Base-by-base conservation (phyloP, 2,888 invertebrate species). In the Tricholauxania praeusta region DNA sequence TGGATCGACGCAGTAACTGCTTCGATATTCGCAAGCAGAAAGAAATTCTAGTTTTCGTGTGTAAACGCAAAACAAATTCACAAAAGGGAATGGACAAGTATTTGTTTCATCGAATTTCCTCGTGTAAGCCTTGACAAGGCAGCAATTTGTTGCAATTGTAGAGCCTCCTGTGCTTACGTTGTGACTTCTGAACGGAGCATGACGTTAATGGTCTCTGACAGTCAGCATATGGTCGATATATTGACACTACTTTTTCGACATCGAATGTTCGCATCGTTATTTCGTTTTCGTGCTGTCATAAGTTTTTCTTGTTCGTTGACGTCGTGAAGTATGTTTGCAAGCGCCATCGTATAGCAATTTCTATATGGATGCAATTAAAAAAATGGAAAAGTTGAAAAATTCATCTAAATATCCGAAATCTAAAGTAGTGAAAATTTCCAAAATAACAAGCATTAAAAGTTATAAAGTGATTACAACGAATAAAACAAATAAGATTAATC, bases 261-360 rank as follows among this genome's bases (percentile, higher is more conserved):
- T 64, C 8, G 59, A 59, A 59, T 59, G 62, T 39, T 53, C 14
- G 19, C 17, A 19, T 39, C 39, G 39, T 1, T 28, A 32, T 39
- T 66, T 17, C 55, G 39, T 62, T 22, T 53, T 66, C 22, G 12
- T 64, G 65, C 55, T 70, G 69, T 60, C 69, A 70, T 70, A 62
- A 52, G 63, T 69, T 69, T 69, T 69, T 60, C 68, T 62, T 28
- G 15, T 22, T 70, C 63, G 22, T 68, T n/a, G 28, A 28, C 28
- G 28, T 47, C 62, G 70, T 70, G 62, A 53, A 52, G 52, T 63
- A 28, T 28, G 52, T 51, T 70, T 10, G 51, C 52, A 28, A 48
- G 12, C 39, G 53, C 60, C 52, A 22, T 60, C 32, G n/a, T 60
- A 14, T 14, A 69, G 60, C 8, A 17, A 60, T 49, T 53, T 49